phyloP scores from a whole-genome alignment of 2,113 vertebrate genomes.

The Cyprinus carpio region DNA sequence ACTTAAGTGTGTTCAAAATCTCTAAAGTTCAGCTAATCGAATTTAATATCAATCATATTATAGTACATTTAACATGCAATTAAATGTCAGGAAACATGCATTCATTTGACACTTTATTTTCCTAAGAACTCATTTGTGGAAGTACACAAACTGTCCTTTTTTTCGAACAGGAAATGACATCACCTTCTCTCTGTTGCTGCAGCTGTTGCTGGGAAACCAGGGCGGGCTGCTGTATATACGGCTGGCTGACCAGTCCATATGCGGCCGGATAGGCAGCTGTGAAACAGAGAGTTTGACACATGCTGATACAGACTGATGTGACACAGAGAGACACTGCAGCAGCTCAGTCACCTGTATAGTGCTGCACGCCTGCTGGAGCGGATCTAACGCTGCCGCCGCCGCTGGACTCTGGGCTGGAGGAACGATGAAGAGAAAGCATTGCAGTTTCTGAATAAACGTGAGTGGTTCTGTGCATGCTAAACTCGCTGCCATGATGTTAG shows the following conservation, averaged over 20 bases:
- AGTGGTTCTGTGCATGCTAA: background rate
- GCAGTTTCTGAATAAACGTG: background rate
- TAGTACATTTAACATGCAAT: background rate
- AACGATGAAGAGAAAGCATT: background rate
- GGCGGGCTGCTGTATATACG: slow-evolving; percentile 85
- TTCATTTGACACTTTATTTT: background rate
- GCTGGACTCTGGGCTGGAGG: slow-evolving; percentile 84
- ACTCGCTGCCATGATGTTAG: background rate
- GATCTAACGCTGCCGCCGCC: slow-evolving; percentile 73
- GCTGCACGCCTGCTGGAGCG: slow-evolving; percentile 91
- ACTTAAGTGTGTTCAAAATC: background rate
- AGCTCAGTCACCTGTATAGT: slow-evolving; percentile 63
- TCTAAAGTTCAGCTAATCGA: background rate
- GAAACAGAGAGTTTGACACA: slow-evolving; percentile 54
- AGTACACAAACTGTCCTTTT: background rate
- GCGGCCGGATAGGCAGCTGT: slow-evolving; percentile 88
- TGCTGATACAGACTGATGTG: slow-evolving; percentile 52
- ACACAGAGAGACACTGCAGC: slow-evolving; percentile 1
- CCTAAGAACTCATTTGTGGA: background rate
- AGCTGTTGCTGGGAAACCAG: slow-evolving; percentile 86
- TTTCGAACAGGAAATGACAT: slow-evolving; percentile 57
- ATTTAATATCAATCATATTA: background rate
- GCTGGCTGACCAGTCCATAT: slow-evolving; percentile 87
- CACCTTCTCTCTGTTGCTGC: slow-evolving; percentile 87
- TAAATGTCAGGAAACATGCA: background rate